These are phyloP conservation scores for Leiothrix lutea DNA, from an alignment of 2,113 vertebrate genomes.

Conservation along the genomic window DNA sequence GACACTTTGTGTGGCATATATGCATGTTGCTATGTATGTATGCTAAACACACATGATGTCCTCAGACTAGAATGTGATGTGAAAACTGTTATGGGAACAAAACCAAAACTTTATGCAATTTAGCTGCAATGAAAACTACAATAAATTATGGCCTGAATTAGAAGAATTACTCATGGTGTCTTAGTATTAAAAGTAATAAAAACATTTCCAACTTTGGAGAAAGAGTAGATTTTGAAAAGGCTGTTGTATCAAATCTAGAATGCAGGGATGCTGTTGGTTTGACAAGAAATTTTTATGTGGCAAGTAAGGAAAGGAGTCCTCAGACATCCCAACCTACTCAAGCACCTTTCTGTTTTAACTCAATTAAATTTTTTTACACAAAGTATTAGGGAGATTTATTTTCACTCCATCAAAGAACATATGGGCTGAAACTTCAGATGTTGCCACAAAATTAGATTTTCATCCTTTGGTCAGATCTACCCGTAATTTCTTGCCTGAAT, in stretches of 20 bases:
- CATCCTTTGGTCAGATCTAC: not conserved
- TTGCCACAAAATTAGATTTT: constrained; percentile 10
- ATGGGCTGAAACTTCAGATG: not conserved
- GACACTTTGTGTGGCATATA: not conserved
- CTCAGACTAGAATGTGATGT: not conserved
- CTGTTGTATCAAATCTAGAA: not conserved
- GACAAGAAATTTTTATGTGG: not conserved
- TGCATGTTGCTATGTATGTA: not conserved
- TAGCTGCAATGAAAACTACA: not conserved
- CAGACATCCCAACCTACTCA: not conserved
- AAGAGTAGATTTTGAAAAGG: not conserved
- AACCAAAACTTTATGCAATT: not conserved
- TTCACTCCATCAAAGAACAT: not conserved
- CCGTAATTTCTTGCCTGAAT: not conserved
- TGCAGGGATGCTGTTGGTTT: not conserved
- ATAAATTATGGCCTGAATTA: not conserved
- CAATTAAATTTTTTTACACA: not conserved
- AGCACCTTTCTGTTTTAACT: not conserved
- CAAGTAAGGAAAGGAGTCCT: not conserved
- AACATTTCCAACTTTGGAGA: not conserved
- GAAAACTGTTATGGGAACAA: constrained; percentile 6
- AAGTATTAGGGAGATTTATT: not conserved
- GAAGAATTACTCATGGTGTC: not conserved
- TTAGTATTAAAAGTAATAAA: not conserved
- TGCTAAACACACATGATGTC: not conserved